Evolutionary conservation across 2,113 vertebrate species (phyloP).

Genomic region (rat (Rattus norvegicus)): DNA sequence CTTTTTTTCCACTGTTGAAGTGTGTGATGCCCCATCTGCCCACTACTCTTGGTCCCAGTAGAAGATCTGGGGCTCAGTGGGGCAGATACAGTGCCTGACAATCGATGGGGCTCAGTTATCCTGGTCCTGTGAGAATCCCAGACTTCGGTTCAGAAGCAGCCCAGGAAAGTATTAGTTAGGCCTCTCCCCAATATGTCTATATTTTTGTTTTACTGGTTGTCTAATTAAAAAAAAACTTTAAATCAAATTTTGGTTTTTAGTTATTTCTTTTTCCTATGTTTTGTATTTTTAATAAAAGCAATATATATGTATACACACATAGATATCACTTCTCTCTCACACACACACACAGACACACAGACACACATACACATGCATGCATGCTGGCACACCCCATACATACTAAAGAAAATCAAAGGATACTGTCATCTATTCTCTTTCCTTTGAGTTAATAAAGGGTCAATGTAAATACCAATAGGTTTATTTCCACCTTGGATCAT

Average conservation of each 20-base stretch:
- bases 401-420: background rate
- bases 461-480: background rate
- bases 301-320: background rate
- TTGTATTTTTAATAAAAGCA: slow-evolving; percentile 36
- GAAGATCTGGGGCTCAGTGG: background rate
- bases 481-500: background rate
- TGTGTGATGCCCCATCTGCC: background rate
- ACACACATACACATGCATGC: background rate
- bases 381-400: background rate
- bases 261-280: background rate
- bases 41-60: background rate
- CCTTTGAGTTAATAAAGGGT: background rate
- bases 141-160: background rate
- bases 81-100: fast-evolving
- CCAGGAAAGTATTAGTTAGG: background rate
- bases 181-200: slow-evolving; percentile 8
- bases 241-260: slow-evolving; percentile 23
- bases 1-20: background rate
- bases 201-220: slow-evolving; percentile 4
- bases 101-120: background rate
- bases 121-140: background rate
- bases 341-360: background rate
- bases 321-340: background rate
- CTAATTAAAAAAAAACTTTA: background rate
- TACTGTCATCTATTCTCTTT: background rate